Base-by-base conservation (phyloP, 2,113 vertebrate species). In the Spea bombifrons region DNA sequence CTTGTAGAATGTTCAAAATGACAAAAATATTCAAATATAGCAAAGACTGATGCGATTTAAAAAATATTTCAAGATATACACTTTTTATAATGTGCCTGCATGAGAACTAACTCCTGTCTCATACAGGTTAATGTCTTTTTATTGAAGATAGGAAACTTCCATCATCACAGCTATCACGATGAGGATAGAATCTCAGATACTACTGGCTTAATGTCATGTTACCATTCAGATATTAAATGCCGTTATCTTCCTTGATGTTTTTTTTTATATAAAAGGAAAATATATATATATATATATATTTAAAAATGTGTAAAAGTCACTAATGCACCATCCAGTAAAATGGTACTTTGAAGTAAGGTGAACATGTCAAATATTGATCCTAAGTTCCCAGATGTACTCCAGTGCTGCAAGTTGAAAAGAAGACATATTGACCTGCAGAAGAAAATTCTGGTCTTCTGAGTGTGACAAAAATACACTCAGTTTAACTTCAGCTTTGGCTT, bases 331-430 rank as follows among this genome's bases (percentile, higher is more conserved):
- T 67, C 64, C 50, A 59, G 50, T 73, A 73, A 80, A 80, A 66
- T 73, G 63, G 12, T 80, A 73, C 77, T 73, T 80, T 80, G 77
- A 80, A 80, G 71, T 68, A 59, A 67, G 71, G 63, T 73, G 63
- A 67, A 66, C 45, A 73, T 80, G 77, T 80, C 77, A 73, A 73
- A 80, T 73, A 80, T 80, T 80, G 77, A 80, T 80, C 71, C 48
- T 13, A 49, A 61, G 77, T 73, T 73, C 71, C 50, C 46, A 73
- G 55, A 80, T 59, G 69, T 13, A n/a, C 63, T 73, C 70, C 70
- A 59, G 6, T 59, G 45, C 71, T 73, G 63, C 49, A 80, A 80
- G 73, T 80, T 73, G 50, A 63, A 80, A 80, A 73, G 44, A 52
- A 73, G 64, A 67, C 77, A 73, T 80, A 73, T 72, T 80, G 77